These are phyloP conservation scores for Bubo scandiacus DNA, from an alignment of 2,113 vertebrate genomes.

Conservation along the genomic window DNA sequence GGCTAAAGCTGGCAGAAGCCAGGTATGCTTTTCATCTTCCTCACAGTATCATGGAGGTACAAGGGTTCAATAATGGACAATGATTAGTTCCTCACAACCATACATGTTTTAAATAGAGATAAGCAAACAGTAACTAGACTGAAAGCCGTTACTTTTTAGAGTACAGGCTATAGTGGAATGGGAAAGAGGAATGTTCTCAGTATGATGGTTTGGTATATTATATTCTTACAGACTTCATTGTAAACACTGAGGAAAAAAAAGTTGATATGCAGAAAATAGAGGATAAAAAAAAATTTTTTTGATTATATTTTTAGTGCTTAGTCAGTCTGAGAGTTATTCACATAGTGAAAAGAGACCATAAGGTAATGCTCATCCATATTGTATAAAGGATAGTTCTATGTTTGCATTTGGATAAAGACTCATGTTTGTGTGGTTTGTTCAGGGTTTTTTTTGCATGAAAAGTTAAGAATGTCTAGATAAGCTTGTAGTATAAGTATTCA, in stretches of 20 bases:
- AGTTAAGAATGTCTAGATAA: not conserved
- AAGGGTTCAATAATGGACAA: not conserved
- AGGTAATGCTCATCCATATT: not conserved
- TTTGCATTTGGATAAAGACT: not conserved
- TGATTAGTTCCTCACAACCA: no score
- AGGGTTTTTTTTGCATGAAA: not conserved
- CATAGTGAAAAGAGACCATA: not conserved
- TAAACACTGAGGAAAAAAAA: not conserved
- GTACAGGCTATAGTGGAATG: not conserved
- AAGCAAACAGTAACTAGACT: not conserved
- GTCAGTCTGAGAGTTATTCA: not conserved
- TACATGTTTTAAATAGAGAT: not conserved
- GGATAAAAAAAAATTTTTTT: not conserved
- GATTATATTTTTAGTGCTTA: not conserved
- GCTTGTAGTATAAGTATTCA: not conserved
- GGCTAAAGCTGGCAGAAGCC: not conserved
- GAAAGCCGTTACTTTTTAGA: not conserved
- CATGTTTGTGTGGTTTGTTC: not conserved
- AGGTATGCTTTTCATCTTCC: not conserved
- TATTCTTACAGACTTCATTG: not conserved
- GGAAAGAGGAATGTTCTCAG: not conserved
- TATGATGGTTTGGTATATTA: not conserved
- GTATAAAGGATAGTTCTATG: not conserved
- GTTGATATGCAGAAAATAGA: not conserved
- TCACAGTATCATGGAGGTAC: fast-evolving